Percentiles rank a stretch among this genome's conserved stretches.
These are phyloP conservation scores for Phoxinus phoxinus DNA, from an alignment of 2,113 vertebrate genomes.

Conservation along the genomic window DNA sequence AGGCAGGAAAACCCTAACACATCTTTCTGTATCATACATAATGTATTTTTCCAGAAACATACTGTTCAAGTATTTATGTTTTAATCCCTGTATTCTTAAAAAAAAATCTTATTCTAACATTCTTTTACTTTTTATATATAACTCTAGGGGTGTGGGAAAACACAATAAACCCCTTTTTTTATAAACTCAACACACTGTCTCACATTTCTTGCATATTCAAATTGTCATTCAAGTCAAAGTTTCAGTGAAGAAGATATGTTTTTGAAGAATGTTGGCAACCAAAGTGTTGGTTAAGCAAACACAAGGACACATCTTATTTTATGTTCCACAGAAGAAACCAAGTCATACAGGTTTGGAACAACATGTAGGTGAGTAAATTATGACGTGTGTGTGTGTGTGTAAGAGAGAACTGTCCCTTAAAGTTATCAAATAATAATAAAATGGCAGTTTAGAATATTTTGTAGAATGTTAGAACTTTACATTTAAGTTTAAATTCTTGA, in stretches of 20 bases:
- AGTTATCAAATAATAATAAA: too few species aligned
- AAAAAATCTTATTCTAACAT: conserved; percentile 70
- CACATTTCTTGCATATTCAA: conserved; percentile 45
- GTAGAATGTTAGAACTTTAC: too few species aligned
- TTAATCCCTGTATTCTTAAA: conserved; percentile 71
- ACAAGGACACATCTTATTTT: neutral
- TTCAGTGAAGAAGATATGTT: too few species aligned
- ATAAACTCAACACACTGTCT: conserved; percentile 57
- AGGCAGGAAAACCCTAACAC: conserved; percentile 67
- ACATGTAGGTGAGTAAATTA: too few species aligned
- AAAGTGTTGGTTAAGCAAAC: neutral
- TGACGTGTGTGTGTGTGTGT: too few species aligned
- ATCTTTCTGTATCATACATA: conserved; percentile 52
- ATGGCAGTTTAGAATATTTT: too few species aligned
- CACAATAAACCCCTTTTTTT: conserved; percentile 75
- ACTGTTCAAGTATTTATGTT: conserved; percentile 72
- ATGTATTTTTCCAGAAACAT: conserved; percentile 62
- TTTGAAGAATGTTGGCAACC: neutral
- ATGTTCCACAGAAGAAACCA: too few species aligned
- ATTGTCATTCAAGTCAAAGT: neutral
- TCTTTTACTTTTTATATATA: conserved; percentile 64
- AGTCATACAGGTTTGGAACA: too few species aligned
- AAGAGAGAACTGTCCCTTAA: too few species aligned
- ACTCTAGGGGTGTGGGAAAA: conserved; percentile 60
- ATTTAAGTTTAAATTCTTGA: too few species aligned